Base-by-base conservation (phyloP, 2,113 vertebrate genomes). In the Chaetura pelagica region DNA sequence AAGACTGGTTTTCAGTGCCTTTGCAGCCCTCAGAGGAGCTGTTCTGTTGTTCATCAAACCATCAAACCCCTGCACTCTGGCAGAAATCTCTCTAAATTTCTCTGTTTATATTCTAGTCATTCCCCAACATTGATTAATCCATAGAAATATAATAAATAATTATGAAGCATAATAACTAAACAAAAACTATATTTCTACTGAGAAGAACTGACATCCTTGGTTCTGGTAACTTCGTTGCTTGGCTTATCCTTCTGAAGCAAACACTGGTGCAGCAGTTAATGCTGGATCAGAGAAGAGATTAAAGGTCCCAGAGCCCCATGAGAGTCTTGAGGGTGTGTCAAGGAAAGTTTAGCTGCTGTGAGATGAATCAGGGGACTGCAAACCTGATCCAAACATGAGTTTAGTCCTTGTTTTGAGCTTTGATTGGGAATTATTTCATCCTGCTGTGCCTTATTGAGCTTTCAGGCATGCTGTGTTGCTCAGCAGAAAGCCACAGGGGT, bases 61-160 rank as follows among this genome's bases (percentile, higher is more conserved):
- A 9, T 72, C 44, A 68, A 59, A 59, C 23, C 74, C 40, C 49
- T 49, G 48, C 13, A 0, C 59, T 42, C 66, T 16, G 30, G 18
- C 52, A 35, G 40, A 48, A 24, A n/a, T n/a, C 32, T 74, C 14
- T 1, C 42, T n/a, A 19, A 74, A 51, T 38, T 11, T n/a, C 44
- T 75, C 61, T 90, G 0, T 42, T 94, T 44, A 22, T 67, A 96
- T 97, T 96, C 94, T 22, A 21, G 68, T 92, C 82, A 66, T 48
- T 30, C 59, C 55, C 24, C 21, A 44, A 80, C 93, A 92, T 95
- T 92, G 94, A 96, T 96, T 96, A 95, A 97, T 86, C 94, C 79
- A 84, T 84, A 85, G 63, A 95, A 97, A 93, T 84, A 93, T 42
- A 90, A 91, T 94, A 88, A 94, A 90, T 97, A 96, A 96, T 96